Conservation (phyloP, 2,888 invertebrate species). For the Polydrusus tereticollis region DNA sequence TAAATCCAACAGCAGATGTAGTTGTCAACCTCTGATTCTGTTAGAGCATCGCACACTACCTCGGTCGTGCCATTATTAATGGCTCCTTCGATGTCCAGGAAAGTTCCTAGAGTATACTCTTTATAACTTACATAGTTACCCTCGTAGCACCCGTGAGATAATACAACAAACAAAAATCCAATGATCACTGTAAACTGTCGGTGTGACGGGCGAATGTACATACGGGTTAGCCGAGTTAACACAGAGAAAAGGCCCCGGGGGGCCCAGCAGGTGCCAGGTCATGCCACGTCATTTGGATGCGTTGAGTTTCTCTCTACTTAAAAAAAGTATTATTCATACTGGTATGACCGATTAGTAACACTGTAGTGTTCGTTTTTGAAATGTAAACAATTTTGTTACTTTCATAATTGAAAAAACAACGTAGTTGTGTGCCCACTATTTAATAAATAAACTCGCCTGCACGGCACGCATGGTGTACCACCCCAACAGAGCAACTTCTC, state of each 20-base stretch:
- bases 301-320: slow-evolving; percentile 40
- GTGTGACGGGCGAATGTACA: slow-evolving; percentile 56
- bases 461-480: too few species aligned
- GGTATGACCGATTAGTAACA: slow-evolving; percentile 35
- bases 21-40: too few species aligned
- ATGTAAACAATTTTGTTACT: neutral
- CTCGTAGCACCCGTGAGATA: slow-evolving; percentile 18
- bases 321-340: slow-evolving; percentile 40
- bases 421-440: too few species aligned
- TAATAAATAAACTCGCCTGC: too few species aligned
- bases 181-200: slow-evolving; percentile 54
- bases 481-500: too few species aligned
- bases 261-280: slow-evolving; percentile 58
- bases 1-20: too few species aligned
- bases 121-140: neutral
- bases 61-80: too few species aligned
- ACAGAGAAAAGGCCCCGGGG: slow-evolving; percentile 49
- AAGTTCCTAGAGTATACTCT: too few species aligned
- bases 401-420: too few species aligned
- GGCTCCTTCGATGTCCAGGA: too few species aligned
- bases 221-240: slow-evolving; percentile 51
- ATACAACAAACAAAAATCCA: slow-evolving; percentile 53
- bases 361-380: slow-evolving; percentile 13
- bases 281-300: slow-evolving; percentile 54
- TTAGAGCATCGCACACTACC: too few species aligned